Conservation (phyloP, 2,113 vertebrate species). For the Thermophis baileyi region DNA sequence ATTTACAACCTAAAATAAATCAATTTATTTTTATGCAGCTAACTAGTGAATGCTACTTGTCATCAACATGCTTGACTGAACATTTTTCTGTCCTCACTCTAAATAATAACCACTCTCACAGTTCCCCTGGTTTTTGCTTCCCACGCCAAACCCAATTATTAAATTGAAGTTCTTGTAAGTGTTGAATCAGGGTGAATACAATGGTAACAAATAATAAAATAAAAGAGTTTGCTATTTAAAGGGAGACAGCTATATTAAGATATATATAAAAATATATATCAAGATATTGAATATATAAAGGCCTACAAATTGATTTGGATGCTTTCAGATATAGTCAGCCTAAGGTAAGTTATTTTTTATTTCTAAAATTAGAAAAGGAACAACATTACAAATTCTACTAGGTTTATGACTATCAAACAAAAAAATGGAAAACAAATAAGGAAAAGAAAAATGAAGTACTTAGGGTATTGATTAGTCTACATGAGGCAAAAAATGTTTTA, state of each 20-base stretch:
- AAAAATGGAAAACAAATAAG: not conserved
- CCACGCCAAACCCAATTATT: not conserved
- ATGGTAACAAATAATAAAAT: not conserved
- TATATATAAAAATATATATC: too few species aligned
- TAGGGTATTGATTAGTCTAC: not conserved
- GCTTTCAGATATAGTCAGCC: not conserved
- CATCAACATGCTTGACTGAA: not conserved
- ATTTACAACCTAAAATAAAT: not conserved
- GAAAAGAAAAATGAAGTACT: not conserved
- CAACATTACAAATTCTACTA: not conserved
- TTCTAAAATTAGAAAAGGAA: not conserved
- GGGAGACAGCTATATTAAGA: not conserved
- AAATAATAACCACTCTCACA: not conserved
- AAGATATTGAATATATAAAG: not conserved
- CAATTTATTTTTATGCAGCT: not conserved
- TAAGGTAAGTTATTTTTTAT: not conserved
- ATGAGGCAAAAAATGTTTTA: not conserved
- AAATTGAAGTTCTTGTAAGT: not conserved
- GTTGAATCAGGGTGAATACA: not conserved
- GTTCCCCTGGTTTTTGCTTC: not conserved
- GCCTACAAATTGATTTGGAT: conserved; percentile 10
- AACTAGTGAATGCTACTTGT: not conserved
- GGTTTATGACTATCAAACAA: not conserved
- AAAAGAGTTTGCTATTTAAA: conserved; percentile 2
- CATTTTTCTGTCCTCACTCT: not conserved